These are phyloP conservation scores for Andrena bucephala DNA, from an alignment of 2,888 invertebrate genomes.

Conservation along the genomic window DNA sequence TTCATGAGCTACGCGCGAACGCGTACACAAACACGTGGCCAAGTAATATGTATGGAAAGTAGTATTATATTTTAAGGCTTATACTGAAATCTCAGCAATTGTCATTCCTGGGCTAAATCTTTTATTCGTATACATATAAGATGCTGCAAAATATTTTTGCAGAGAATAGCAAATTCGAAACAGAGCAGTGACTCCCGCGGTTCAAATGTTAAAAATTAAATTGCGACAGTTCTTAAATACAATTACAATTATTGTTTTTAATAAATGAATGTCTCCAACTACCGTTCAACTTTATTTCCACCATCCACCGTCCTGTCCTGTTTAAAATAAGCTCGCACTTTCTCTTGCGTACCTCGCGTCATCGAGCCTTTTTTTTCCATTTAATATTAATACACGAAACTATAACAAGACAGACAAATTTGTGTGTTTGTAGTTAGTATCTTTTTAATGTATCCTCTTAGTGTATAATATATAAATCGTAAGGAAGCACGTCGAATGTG, in stretches of 20 bases:
- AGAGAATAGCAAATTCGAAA: slow-evolving; percentile 25
- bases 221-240: slow-evolving; percentile 39
- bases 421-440: slow-evolving; percentile 5
- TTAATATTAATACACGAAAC: slow-evolving; percentile 2
- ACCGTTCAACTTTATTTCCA: slow-evolving; percentile 31
- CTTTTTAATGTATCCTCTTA: slow-evolving; percentile 4
- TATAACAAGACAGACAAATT: not conserved
- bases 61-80: slow-evolving; percentile 40
- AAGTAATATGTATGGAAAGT: slow-evolving; percentile 34
- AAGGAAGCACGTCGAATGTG: slow-evolving; percentile 24
- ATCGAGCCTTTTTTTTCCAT: not conserved
- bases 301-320: not conserved
- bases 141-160: slow-evolving; percentile 37
- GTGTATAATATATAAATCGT: slow-evolving; percentile 14
- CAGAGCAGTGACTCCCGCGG: slow-evolving; percentile 9
- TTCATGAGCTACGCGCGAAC: not conserved
- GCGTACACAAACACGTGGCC: slow-evolving; percentile 12
- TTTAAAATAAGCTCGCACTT: not conserved
- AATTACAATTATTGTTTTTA: slow-evolving; percentile 60
- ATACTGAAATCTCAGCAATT: slow-evolving; percentile 20
- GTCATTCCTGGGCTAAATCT: slow-evolving; percentile 32
- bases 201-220: slow-evolving; percentile 29
- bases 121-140: slow-evolving; percentile 6
- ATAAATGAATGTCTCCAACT: slow-evolving; percentile 59
- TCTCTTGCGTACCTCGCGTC: no score